A percentile compares a stretch with the other conserved stretches of the same genome.
Evolutionary conservation across 2,797 vertebrate genomes (phyloP).

Genomic region (Alfaro cultratus): DNA sequence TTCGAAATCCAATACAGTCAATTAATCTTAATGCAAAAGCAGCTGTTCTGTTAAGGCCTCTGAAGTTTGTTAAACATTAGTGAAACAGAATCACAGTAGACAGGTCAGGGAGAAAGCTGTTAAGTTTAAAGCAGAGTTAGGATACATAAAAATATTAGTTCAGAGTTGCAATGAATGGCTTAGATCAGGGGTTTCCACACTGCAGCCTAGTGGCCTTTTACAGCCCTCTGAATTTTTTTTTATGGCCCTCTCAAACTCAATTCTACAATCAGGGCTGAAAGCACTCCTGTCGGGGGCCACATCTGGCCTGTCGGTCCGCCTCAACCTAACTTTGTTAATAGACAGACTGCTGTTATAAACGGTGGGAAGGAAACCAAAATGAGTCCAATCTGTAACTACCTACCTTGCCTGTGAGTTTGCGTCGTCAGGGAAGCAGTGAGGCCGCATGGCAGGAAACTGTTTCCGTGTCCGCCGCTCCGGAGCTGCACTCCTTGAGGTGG

Average conservation of each 20-base stretch:
- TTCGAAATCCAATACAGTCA: neutral
- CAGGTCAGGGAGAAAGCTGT: neutral
- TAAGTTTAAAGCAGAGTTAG: neutral
- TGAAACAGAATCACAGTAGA: neutral
- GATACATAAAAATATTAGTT: neutral
- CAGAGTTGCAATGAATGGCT: neutral
- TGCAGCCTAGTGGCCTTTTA: neutral
- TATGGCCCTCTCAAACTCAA: too few species aligned
- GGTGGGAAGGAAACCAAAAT: neutral
- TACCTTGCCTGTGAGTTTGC: constrained; percentile 55
- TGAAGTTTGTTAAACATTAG: too few species aligned
- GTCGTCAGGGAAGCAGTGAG: constrained; percentile 40
- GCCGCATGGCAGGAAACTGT: constrained; percentile 46
- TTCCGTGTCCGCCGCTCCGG: constrained; percentile 45
- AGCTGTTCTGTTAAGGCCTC: neutral
- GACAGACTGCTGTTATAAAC: too few species aligned
- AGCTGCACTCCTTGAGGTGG: constrained; percentile 58
- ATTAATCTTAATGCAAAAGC: neutral
- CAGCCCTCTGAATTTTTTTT: neutral
- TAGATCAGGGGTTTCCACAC: neutral
- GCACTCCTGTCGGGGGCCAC: too few species aligned
- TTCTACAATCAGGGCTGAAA: too few species aligned
- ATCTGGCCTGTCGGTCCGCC: too few species aligned
- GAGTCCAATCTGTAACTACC: neutral
- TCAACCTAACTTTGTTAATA: too few species aligned